These are phyloP conservation scores for Alviniconcha strummeri DNA, from an alignment of 2,888 invertebrate genomes.

Conservation along the genomic window DNA sequence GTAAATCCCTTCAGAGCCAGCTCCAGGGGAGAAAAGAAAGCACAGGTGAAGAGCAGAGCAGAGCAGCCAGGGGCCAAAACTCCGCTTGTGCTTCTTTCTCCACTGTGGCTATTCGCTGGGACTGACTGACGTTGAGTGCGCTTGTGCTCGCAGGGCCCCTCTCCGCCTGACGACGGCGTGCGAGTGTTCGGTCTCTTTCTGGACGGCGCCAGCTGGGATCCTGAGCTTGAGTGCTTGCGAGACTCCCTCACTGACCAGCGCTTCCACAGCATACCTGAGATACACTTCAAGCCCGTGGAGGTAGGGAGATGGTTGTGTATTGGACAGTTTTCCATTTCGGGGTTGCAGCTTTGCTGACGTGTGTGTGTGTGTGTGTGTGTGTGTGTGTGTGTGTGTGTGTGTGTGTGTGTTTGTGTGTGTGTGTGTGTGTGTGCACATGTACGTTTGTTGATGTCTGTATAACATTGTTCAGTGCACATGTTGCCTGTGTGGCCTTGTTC, in stretches of 20 bases:
- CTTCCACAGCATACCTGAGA: slow-evolving; percentile 69
- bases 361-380: no score
- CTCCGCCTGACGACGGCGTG: slow-evolving; percentile 67
- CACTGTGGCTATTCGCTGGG: no score
- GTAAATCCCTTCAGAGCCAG: no score
- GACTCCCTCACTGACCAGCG: slow-evolving; percentile 66
- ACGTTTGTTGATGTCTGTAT: background rate
- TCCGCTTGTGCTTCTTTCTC: no score
- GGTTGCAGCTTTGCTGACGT: no score
- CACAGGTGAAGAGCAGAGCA: no score
- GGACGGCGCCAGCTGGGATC: slow-evolving; percentile 71
- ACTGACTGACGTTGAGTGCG: no score
- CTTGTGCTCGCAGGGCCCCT: slow-evolving; percentile 42
- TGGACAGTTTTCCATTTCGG: background rate
- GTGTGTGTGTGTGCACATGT: no score
- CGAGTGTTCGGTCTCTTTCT: slow-evolving; percentile 70
- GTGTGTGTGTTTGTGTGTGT: background rate
- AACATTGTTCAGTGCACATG: background rate
- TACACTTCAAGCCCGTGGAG: slow-evolving; percentile 70
- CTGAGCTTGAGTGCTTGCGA: slow-evolving; percentile 49
- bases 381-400: no score
- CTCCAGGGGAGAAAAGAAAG: no score
- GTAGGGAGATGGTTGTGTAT: slow-evolving; percentile 43
- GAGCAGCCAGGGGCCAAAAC: no score
- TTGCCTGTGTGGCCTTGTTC: no score